These are phyloP conservation scores for Porites lutea DNA, from an alignment of 64 coral and sea anemone genomes.

Conservation along the genomic window DNA sequence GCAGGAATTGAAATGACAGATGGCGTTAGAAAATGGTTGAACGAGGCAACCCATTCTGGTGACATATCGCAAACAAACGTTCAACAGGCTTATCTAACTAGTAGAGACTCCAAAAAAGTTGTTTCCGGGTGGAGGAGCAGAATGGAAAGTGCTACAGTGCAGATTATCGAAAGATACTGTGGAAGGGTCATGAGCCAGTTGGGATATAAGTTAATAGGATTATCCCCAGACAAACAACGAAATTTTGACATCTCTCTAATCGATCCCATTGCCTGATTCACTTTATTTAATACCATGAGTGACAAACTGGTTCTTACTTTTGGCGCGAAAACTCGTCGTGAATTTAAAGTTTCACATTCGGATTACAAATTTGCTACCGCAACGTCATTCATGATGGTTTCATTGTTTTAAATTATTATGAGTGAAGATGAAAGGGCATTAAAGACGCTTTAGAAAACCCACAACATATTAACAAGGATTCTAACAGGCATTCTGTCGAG, in stretches of 20 bases:
- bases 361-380: too few species aligned
- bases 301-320: too few species aligned
- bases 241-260: background rate
- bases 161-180: background rate
- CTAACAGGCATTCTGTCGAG: too few species aligned
- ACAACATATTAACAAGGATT: too few species aligned
- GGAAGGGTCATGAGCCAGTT: background rate
- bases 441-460: too few species aligned
- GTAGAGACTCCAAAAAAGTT: background rate
- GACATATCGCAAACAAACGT: too few species aligned
- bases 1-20: slow-evolving; percentile 6
- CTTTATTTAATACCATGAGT: too few species aligned
- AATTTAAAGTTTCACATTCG: too few species aligned
- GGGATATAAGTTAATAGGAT: background rate
- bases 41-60: background rate
- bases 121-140: background rate
- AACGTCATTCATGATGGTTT: too few species aligned
- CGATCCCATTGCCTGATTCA: background rate
- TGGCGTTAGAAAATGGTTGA: background rate
- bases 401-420: too few species aligned
- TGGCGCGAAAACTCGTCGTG: too few species aligned
- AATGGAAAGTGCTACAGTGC: background rate
- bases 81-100: background rate
- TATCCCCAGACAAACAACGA: background rate
- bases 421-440: too few species aligned